phyloP scores from a whole-genome alignment of 2,888 invertebrate genomes.

The Doris montereyensis region DNA sequence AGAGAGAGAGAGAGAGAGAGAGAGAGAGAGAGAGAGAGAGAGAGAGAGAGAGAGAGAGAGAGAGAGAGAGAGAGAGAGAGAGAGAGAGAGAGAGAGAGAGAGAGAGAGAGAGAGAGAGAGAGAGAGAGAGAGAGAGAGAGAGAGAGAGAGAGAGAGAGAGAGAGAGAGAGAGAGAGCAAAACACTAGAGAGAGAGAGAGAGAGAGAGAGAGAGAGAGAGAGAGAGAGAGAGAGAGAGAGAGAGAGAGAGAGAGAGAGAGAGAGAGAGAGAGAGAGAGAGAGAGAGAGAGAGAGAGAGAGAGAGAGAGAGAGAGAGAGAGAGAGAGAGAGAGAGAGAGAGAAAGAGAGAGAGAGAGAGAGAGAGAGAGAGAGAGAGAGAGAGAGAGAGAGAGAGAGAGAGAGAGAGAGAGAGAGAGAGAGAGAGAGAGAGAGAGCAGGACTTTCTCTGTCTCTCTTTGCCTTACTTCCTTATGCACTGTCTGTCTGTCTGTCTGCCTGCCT shows the following conservation, averaged over 20 bases:
- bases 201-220: neutral
- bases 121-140: neutral
- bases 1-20: too few relatives aligned
- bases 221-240: neutral
- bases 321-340: neutral
- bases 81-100: slow-evolving; percentile 20
- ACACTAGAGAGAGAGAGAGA: neutral
- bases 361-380: neutral
- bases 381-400: neutral
- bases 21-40: too few relatives aligned
- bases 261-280: neutral
- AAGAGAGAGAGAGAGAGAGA: neutral
- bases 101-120: neutral
- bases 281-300: neutral
- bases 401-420: neutral
- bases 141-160: neutral
- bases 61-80: slow-evolving; percentile 20
- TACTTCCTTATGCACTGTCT: too few relatives aligned
- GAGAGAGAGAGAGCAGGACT: neutral
- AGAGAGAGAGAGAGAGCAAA: neutral
- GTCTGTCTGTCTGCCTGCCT: too few relatives aligned
- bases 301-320: neutral
- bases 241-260: neutral
- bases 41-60: slow-evolving; percentile 26
- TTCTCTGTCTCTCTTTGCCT: too few relatives aligned